Evolutionary conservation across 2,113 vertebrate genomes (phyloP).

Genomic region (Hepsetus odoe): DNA sequence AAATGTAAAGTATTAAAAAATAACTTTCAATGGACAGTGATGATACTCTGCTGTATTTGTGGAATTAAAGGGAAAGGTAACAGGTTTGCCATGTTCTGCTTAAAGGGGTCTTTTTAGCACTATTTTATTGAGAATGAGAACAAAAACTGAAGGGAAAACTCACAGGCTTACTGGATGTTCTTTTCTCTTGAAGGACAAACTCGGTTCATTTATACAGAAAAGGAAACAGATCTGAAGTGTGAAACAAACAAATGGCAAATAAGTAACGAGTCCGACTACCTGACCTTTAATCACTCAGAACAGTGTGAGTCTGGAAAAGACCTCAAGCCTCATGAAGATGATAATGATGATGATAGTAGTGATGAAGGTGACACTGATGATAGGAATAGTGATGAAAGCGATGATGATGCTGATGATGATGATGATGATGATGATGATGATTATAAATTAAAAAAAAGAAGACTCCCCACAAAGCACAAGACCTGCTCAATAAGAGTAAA

Average conservation of each 20-base stretch:
- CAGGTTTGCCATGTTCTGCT: too few species aligned
- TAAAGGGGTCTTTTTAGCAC: too few species aligned
- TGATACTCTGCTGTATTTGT: too few species aligned
- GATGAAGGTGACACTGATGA: too few species aligned
- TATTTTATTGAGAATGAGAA: too few species aligned
- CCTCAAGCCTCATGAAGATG: not conserved
- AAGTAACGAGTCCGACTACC: conserved; percentile 30
- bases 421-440: not conserved
- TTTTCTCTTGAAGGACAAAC: conserved; percentile 29
- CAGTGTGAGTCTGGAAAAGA: not conserved
- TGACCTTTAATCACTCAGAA: not conserved
- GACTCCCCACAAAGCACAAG: not conserved
- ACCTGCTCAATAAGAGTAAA: not conserved
- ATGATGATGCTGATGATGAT: too few species aligned
- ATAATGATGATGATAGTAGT: not conserved
- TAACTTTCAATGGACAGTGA: too few species aligned
- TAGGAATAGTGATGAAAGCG: too few species aligned
- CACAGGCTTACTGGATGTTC: not conserved
- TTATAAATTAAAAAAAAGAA: not conserved
- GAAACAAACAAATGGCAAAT: conserved; percentile 37
- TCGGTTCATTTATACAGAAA: conserved; percentile 28
- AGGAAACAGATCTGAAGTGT: not conserved
- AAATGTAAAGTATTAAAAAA: too few species aligned
- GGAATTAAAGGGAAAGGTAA: too few species aligned
- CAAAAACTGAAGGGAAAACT: too few species aligned